Conservation (phyloP, 2,797 vertebrate genomes). For the Spea hammondii region DNA sequence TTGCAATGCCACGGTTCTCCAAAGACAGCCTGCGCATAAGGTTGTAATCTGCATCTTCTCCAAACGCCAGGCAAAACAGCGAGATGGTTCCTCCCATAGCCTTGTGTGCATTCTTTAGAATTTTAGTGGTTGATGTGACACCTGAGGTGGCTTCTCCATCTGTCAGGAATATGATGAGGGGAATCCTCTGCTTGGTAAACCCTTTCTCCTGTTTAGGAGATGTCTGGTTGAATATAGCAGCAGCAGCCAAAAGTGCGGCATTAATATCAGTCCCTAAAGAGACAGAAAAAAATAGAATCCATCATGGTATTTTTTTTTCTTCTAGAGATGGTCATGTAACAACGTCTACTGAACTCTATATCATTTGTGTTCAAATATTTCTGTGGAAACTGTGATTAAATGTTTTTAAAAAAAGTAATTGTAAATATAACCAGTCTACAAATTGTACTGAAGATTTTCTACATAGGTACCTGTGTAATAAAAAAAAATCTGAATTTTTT, state of each 20-base stretch:
- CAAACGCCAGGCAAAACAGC: slow-evolving; percentile 82
- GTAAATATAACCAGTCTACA: no score
- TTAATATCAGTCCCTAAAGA: slow-evolving; percentile 84
- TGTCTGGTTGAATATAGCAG: slow-evolving; percentile 71
- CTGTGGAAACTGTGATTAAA: no score
- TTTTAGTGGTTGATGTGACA: slow-evolving; percentile 69
- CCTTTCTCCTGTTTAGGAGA: slow-evolving; percentile 45
- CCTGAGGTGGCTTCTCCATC: slow-evolving; percentile 81
- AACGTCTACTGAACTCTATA: no score
- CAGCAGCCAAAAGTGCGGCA: slow-evolving; percentile 75
- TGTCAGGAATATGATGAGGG: slow-evolving; percentile 81
- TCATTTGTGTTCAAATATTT: no score
- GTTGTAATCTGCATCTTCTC: slow-evolving; percentile 79
- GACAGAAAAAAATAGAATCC: neutral
- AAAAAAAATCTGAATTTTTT: no score
- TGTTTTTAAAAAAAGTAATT: no score
- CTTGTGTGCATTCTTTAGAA: slow-evolving; percentile 73
- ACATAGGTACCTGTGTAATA: no score
- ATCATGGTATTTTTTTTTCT: no score
- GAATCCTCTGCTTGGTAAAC: slow-evolving; percentile 61
- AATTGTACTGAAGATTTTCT: no score
- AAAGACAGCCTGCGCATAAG: slow-evolving; percentile 74
- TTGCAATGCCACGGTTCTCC: slow-evolving; percentile 76
- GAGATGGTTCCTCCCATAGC: slow-evolving; percentile 69
- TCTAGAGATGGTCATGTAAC: neutral